Conservation (phyloP, 53 echinoderm and acorn worm species). For the Apostichopus leukothele region DNA sequence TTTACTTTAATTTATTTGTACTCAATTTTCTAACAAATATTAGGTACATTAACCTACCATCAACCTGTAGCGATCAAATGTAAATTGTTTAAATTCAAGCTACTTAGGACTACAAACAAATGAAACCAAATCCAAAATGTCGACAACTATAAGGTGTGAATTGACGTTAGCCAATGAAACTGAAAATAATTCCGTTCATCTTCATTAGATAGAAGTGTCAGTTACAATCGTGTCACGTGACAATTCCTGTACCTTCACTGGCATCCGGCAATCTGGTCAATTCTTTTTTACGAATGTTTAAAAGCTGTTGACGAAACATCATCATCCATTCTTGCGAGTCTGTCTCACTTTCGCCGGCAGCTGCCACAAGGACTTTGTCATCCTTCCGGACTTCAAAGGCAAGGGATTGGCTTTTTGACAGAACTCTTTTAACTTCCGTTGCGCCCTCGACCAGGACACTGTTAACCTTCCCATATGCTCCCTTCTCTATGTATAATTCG, state of each 20-base stretch:
- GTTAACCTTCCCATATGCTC: constrained; percentile 85
- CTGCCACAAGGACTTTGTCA: constrained; percentile 53
- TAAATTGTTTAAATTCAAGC: no score
- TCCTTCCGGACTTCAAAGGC: constrained; percentile 73
- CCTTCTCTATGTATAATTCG: constrained; percentile 84
- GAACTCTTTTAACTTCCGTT: constrained; percentile 59
- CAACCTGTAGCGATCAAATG: no score
- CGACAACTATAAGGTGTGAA: no score
- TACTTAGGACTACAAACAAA: no score
- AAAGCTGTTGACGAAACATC: constrained; percentile 62
- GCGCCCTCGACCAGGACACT: constrained; percentile 75
- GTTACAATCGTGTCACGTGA: no score
- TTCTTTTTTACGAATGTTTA: constrained; percentile 62
- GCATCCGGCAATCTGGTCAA: constrained; percentile 56
- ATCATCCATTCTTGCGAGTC: constrained; percentile 84
- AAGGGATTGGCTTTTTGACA: constrained; percentile 66
- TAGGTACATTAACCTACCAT: no score
- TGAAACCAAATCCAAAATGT: no score
- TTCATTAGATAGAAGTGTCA: no score
- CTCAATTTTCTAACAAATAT: no score
- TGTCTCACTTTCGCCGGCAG: constrained; percentile 76
- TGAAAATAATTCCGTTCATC: no score
- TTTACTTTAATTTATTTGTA: no score
- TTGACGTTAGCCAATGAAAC: no score
- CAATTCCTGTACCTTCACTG: constrained; percentile 44